Evolutionary conservation across 2,113 vertebrate species (phyloP).

Genomic region (Misgurnus anguillicaudatus): DNA sequence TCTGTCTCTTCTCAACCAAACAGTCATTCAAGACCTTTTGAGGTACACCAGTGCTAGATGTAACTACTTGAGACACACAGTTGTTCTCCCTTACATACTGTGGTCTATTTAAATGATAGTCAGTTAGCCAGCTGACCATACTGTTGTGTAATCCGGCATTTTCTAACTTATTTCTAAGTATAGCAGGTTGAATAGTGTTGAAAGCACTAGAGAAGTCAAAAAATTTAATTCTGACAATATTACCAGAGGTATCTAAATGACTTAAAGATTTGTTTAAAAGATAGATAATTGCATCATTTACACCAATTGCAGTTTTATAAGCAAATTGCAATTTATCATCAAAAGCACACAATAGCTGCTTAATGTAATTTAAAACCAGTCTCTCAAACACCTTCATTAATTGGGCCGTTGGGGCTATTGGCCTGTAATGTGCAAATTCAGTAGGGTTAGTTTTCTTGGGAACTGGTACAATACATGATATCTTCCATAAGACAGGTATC

Average conservation of each 20-base stretch:
- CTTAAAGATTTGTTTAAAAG: not conserved
- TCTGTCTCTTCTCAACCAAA: too few relatives aligned
- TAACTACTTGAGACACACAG: too few relatives aligned
- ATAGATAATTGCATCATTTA: not conserved
- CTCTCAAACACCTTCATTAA: not conserved
- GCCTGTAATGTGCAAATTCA: not conserved
- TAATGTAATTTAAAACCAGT: not conserved
- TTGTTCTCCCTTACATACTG: conserved; percentile 9
- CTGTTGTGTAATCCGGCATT: not conserved
- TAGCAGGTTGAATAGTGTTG: not conserved
- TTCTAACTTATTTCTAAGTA: not conserved
- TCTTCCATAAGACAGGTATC: not conserved
- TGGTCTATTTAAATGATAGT: not conserved
- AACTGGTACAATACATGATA: not conserved
- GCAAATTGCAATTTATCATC: not conserved
- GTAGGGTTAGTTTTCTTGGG: not conserved
- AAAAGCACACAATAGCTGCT: not conserved
- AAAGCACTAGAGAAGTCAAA: not conserved
- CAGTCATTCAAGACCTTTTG: too few relatives aligned
- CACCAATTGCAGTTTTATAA: not conserved
- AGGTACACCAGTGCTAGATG: too few relatives aligned
- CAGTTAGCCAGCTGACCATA: not conserved
- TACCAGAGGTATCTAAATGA: not conserved
- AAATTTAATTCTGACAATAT: not conserved
- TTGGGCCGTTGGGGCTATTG: not conserved